Evolutionary conservation across 1,140 invertebrate species (phyloP), one percentile per base, ranked within the genome.

Genomic region (Campodea augens): DNA sequence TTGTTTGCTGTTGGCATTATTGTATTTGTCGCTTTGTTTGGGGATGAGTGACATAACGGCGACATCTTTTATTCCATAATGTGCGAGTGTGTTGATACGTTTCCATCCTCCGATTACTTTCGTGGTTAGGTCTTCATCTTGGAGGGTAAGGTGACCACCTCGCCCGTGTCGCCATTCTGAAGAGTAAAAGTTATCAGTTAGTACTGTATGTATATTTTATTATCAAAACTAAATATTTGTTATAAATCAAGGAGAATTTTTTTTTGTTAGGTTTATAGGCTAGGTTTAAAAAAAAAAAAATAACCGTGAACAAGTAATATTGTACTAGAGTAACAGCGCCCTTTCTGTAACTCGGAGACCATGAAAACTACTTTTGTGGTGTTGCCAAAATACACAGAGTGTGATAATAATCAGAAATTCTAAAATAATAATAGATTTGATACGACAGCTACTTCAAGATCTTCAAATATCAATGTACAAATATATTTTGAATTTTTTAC

Each of bases 11-110:
- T 77, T 74, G 32, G 77, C 73, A 38, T 76, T 74, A 19, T 29
- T 46, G 52, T 79, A 86, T 54, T 74, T 74, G 56, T 88, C 83
- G 60, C 86, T 86, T 62, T 88, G 85, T 22, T 82, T 68, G 0
- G 83, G 81, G 55, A 92, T 86, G 29, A 95, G 63, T 2, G 84
- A 88, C 85, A 93, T 89, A 10, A 92, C 76, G 3, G 89, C 87
- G n/a, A 83, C 86, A 59, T 91, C 86, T 56, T 87, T 86, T 3
- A 95, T 81, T 10, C 88, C 87, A 58, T 95, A 95, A 63, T 93
- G 89, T 13, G 79, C 77, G 19, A 95, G 65, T 1, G 89, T 93
- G 60, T 95, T 93, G 10, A 95, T 65, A 60, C 84, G 83, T 56
- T 83, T 80, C 85, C 86, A 91, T 13, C 83, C 82, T 54, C 79